Base-by-base conservation (phyloP, 2,113 vertebrate species). In the Silurus glanis region DNA sequence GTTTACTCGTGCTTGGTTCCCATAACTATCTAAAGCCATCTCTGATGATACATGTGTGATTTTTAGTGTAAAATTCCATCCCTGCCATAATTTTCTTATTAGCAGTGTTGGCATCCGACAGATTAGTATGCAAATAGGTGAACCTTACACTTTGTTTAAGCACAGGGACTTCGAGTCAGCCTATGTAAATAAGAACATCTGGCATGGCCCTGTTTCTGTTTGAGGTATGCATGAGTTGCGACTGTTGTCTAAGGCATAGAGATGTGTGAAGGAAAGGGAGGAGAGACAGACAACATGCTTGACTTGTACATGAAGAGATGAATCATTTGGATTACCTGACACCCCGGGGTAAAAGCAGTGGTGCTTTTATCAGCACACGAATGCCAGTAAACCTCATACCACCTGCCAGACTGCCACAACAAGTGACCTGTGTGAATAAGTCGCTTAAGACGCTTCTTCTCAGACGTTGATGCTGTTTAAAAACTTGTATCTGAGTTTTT, bases 281-380 rank as follows among this genome's bases (percentile, higher is more conserved):
- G 12, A 67, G 25, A 72, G 49, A 55, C 17, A 83, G 74, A 83
- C 74, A 89, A 19, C 80, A 86, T 91, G 78, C 81, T 88, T 85
- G 86, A 89, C 87, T 91, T 83, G 84, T 89, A 94, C 91, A 89
- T 94, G 89, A 92, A 87, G 79, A 90, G 90, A 91, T 89, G 84
- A 90, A 89, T 90, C 87, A 90, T 84, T 87, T 81, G 89, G 88
- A 91, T 93, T 92, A 92, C 80, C 83, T 89, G 80, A 82, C 89
- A 89, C 88, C 87, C 87, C 37, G 59, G 58, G 69, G 78, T 87
- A 87, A 85, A 72, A 91, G 89, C 69, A 84, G 74, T 28, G 58
- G 53, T 79, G 86, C 89, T 93, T 72, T 86, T 89, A 91, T 89
- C 80, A 28, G 82, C 74, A 76, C 92, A 92, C 90, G 90, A 88